phyloP scores from a whole-genome alignment of 1,140 invertebrate genomes.

The Drosophila lacertosa region DNA sequence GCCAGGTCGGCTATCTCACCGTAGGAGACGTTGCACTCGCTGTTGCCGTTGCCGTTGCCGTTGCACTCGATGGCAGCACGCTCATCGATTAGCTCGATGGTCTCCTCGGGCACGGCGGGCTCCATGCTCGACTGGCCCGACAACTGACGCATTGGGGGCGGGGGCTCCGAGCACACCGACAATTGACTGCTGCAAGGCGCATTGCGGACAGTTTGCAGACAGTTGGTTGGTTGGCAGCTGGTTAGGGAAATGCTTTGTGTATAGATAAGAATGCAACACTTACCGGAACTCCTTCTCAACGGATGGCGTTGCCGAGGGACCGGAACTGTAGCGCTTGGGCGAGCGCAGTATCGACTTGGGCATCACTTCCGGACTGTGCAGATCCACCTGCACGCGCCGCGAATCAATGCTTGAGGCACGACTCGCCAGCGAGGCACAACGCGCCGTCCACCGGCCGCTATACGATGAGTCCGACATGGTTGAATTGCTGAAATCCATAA shows the following conservation, averaged over 20 bases:
- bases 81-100: constrained; percentile 58
- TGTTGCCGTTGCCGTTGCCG: constrained; percentile 5
- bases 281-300: constrained; percentile 81
- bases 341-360: constrained; percentile 77
- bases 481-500: constrained; percentile 60
- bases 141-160: constrained; percentile 73
- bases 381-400: constrained; percentile 74
- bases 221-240: constrained; percentile 25
- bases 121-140: constrained; percentile 83
- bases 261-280: constrained; percentile 8
- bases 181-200: constrained; percentile 60
- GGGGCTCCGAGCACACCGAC: constrained; percentile 82
- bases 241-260: constrained; percentile 3
- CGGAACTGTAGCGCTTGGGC: constrained; percentile 76
- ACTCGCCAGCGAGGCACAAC: constrained; percentile 76
- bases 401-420: constrained; percentile 83
- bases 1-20: constrained; percentile 49
- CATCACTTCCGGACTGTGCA: constrained; percentile 79
- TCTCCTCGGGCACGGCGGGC: constrained; percentile 79
- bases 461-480: constrained; percentile 83
- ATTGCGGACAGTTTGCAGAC: constrained; percentile 22
- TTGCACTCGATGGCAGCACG: constrained; percentile 16
- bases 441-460: constrained; percentile 80
- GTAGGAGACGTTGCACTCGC: constrained; percentile 30
- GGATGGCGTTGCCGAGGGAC: constrained; percentile 79